Conservation (phyloP, 2,797 vertebrate species). For the Percopsis omiscomaycus region DNA sequence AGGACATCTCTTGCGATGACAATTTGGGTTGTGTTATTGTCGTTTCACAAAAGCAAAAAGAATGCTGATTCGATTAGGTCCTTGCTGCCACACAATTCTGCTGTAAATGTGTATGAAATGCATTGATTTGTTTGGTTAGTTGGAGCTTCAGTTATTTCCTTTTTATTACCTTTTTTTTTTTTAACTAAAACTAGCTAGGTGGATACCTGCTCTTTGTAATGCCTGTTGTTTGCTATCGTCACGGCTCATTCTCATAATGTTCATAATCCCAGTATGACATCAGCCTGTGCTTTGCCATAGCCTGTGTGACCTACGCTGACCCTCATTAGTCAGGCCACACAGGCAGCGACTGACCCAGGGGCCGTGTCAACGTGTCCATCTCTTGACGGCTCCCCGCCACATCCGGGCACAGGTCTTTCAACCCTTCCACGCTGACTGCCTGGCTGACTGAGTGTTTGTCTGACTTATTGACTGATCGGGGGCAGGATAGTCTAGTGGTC, state of each 20-base stretch:
- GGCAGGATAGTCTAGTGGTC: too few species aligned
- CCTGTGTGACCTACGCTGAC: conserved; percentile 48
- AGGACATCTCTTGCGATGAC: conserved; percentile 51
- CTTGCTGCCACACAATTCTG: conserved; percentile 35
- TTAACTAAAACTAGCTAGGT: conserved; percentile 14
- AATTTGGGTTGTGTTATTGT: conserved; percentile 31
- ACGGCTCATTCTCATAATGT: conserved; percentile 14
- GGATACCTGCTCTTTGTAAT: conserved; percentile 12
- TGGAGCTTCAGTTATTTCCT: conserved; percentile 39
- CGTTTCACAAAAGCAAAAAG: neutral
- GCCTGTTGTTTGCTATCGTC: conserved; percentile 5
- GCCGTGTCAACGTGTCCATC: conserved; percentile 41
- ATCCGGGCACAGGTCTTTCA: neutral
- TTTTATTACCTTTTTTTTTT: neutral
- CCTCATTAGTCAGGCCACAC: conserved; percentile 67
- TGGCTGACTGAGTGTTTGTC: neutral
- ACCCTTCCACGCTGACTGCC: neutral
- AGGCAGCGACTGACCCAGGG: conserved; percentile 35
- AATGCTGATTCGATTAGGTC: conserved; percentile 36
- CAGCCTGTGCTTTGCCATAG: conserved; percentile 6
- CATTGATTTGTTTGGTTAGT: conserved; percentile 24
- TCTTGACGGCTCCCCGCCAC: conserved; percentile 37
- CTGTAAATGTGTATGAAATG: conserved; percentile 43
- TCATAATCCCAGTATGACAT: conserved; percentile 34
- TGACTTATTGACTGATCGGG: conserved; percentile 6